A percentile compares a stretch with the other conserved stretches of the same genome.
phyloP scores from a whole-genome alignment of 2,888 invertebrate genomes.

The Pediacus dermestoides region DNA sequence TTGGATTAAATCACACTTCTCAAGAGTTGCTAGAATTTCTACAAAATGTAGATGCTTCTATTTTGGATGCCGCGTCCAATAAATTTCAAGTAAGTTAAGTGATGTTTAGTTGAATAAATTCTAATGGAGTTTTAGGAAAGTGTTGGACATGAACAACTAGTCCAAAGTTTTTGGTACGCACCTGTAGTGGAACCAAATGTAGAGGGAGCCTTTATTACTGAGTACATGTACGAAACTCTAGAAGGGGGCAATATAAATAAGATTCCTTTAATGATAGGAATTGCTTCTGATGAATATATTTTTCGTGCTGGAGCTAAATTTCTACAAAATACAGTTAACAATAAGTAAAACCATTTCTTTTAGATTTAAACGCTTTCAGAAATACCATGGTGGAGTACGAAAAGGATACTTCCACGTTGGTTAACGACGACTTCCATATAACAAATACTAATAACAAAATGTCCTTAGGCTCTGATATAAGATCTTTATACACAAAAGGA shows the following conservation, averaged over 20 bases:
- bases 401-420: background rate
- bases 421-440: constrained; percentile 21
- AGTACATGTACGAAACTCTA: constrained; percentile 19
- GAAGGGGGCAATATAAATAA: constrained; percentile 17
- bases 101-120: constrained; percentile 11
- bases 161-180: constrained; percentile 14
- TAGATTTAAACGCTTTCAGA: background rate
- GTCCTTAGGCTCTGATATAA: constrained; percentile 19
- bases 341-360: too few species aligned
- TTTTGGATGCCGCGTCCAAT: constrained; percentile 15
- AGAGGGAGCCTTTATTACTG: constrained; percentile 22
- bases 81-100: constrained; percentile 9
- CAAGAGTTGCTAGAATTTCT: constrained; percentile 19
- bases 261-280: constrained; percentile 25
- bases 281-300: constrained; percentile 23
- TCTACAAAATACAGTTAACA: too few species aligned
- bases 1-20: constrained; percentile 12
- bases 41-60: constrained; percentile 17
- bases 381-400: background rate
- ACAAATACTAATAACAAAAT: constrained; percentile 13
- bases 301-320: constrained; percentile 12
- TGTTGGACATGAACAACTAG: constrained; percentile 11
- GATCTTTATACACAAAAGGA: constrained; percentile 22
- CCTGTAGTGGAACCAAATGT: constrained; percentile 24
- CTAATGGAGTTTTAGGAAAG: constrained; percentile 10